These are phyloP conservation scores for Pyrocoelia pectoralis DNA, from an alignment of 2,888 invertebrate genomes.

Conservation along the genomic window DNA sequence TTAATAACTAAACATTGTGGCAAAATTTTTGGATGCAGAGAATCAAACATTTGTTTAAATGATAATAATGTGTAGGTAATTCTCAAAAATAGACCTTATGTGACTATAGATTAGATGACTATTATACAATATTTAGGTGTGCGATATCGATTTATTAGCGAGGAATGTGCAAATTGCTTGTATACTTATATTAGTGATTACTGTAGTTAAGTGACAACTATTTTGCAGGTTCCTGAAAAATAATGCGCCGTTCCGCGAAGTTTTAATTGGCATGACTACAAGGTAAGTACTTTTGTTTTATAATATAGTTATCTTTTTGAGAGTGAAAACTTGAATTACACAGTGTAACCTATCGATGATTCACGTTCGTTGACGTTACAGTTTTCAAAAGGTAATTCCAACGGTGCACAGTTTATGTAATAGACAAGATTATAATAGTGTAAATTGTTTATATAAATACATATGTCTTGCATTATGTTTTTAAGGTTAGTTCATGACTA, in stretches of 20 bases:
- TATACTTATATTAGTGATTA: constrained; percentile 9
- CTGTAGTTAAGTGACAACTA: constrained; percentile 17
- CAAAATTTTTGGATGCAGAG: constrained; percentile 22
- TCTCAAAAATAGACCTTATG: constrained; percentile 31
- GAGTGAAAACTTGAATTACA: too few relatives aligned
- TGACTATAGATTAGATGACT: constrained; percentile 16
- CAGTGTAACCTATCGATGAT: too few relatives aligned
- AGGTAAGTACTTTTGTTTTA: constrained; percentile 46
- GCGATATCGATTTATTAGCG: constrained; percentile 10
- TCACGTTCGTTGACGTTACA: too few relatives aligned
- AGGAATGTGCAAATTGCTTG: neutral
- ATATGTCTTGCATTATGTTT: too few relatives aligned
- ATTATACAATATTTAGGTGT: constrained; percentile 31
- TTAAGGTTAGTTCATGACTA: too few relatives aligned
- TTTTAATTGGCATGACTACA: constrained; percentile 52
- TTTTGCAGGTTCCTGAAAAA: constrained; percentile 46
- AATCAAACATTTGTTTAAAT: constrained; percentile 35
- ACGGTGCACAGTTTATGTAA: too few relatives aligned
- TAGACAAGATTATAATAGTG: too few relatives aligned
- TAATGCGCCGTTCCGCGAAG: constrained; percentile 39
- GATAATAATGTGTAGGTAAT: constrained; percentile 27
- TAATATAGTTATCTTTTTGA: constrained; percentile 19
- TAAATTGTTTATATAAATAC: too few relatives aligned
- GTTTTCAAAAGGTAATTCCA: too few relatives aligned
- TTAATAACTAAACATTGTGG: constrained; percentile 21